These are phyloP conservation scores for Benthosema pterotum DNA, from an alignment of 2,797 vertebrate genomes.

Conservation along the genomic window DNA sequence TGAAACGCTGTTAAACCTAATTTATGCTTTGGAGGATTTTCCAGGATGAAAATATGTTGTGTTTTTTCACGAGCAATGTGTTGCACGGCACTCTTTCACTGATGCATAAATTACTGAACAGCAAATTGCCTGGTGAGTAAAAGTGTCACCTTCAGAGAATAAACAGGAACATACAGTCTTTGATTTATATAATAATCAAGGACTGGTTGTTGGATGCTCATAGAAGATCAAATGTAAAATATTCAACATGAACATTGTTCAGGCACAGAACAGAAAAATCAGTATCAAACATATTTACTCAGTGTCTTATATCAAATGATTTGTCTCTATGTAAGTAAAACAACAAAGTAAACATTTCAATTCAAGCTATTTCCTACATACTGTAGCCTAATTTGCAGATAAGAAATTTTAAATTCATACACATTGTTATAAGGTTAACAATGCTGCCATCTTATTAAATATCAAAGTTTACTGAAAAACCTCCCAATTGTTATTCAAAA, in stretches of 20 bases:
- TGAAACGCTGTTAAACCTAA: constrained; percentile 8
- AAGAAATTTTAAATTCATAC: no score
- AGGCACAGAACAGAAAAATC: constrained; percentile 5
- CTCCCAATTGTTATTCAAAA: no score
- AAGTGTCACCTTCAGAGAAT: constrained; percentile 9
- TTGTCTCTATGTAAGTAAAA: background rate
- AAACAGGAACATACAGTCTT: constrained; percentile 15
- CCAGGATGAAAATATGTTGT: no score
- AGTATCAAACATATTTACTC: background rate
- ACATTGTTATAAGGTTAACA: no score
- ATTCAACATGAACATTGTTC: constrained; percentile 8
- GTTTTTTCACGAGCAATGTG: no score
- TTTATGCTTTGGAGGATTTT: no score
- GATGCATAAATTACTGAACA: background rate
- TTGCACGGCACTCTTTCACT: no score
- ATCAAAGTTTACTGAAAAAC: no score
- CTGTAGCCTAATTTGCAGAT: no score
- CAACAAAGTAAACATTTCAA: no score
- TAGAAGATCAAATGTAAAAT: constrained; percentile 9
- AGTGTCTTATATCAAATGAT: background rate
- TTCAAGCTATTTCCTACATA: no score
- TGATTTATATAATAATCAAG: constrained; percentile 28
- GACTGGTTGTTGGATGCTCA: background rate
- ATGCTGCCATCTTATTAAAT: no score
- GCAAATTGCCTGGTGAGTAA: background rate